Conservation (phyloP, 2,113 vertebrate genomes). For the Corynorhinus townsendii region DNA sequence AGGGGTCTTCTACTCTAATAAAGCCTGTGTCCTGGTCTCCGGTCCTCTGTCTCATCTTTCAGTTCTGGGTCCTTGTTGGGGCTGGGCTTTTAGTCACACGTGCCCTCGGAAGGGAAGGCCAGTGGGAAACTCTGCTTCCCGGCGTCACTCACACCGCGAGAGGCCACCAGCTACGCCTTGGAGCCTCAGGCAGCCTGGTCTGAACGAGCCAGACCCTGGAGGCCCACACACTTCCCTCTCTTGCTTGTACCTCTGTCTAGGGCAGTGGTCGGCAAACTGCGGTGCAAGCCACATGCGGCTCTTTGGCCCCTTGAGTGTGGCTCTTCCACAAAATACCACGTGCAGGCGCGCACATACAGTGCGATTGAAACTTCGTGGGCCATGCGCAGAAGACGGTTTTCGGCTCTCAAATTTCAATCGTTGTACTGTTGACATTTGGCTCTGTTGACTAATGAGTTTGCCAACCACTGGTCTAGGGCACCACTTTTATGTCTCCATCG, state of each 20-base stretch:
- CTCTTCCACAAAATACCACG: no score
- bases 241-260: not conserved
- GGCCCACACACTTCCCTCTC: slow-evolving; percentile 36
- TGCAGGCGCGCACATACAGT: no score
- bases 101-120: not conserved
- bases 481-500: not conserved
- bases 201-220: slow-evolving; percentile 43
- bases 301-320: no score
- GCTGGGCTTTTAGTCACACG: not conserved
- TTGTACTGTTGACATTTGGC: no score
- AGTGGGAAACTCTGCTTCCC: not conserved
- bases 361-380: no score
- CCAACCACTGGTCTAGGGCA: not conserved
- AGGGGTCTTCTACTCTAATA: no score
- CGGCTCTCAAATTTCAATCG: no score
- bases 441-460: no score
- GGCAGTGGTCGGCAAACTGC: not conserved
- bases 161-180: not conserved
- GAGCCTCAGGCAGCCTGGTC: not conserved
- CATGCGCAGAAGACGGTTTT: no score
- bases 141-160: not conserved
- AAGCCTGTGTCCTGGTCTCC: no score
- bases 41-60: no score
- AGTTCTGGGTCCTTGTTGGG: not conserved
- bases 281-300: no score